Evolutionary conservation across 2,888 invertebrate species (phyloP).

Genomic region (Drosophila paracracens): DNA sequence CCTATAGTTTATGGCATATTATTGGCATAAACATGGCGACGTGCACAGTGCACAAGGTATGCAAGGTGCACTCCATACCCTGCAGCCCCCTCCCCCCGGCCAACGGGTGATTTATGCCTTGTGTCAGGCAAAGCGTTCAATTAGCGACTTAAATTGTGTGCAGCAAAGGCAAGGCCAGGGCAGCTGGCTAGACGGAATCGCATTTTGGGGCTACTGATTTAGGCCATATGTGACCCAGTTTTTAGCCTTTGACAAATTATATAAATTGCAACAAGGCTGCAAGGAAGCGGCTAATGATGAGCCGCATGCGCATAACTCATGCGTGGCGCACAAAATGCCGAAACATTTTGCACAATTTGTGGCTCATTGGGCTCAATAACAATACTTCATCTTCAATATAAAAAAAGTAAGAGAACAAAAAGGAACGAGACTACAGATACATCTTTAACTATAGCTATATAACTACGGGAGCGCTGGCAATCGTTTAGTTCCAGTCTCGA

Average conservation of each 20-base stretch:
- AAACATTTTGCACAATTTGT: conserved; percentile 83
- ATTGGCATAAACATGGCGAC: conserved; percentile 81
- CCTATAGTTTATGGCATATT: conserved; percentile 81
- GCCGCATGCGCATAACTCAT: conserved; percentile 79
- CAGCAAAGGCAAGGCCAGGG: conserved; percentile 22
- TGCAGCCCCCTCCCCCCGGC: not conserved
- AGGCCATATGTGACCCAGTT: conserved; percentile 62
- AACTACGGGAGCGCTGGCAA: conserved; percentile 23
- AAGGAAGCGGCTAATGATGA: conserved; percentile 69
- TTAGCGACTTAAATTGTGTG: conserved; percentile 84
- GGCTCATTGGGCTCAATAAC: conserved; percentile 83
- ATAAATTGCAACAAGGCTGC: conserved; percentile 62
- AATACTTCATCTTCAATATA: conserved; percentile 82
- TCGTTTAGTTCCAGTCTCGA: conserved; percentile 25
- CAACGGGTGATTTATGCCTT: conserved; percentile 84
- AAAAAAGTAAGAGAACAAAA: not conserved
- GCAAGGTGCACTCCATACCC: conserved; percentile 62
- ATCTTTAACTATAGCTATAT: conserved; percentile 9
- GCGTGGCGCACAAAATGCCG: conserved; percentile 63
- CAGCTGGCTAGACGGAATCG: conserved; percentile 49
- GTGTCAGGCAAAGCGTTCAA: conserved; percentile 85
- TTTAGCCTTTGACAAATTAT: conserved; percentile 68
- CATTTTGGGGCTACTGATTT: conserved; percentile 7
- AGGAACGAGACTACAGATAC: conserved; percentile 21
- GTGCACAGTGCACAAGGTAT: conserved; percentile 57